Base-by-base conservation (phyloP, 2,888 invertebrate genomes). In the Cheilosia vernalis region DNA sequence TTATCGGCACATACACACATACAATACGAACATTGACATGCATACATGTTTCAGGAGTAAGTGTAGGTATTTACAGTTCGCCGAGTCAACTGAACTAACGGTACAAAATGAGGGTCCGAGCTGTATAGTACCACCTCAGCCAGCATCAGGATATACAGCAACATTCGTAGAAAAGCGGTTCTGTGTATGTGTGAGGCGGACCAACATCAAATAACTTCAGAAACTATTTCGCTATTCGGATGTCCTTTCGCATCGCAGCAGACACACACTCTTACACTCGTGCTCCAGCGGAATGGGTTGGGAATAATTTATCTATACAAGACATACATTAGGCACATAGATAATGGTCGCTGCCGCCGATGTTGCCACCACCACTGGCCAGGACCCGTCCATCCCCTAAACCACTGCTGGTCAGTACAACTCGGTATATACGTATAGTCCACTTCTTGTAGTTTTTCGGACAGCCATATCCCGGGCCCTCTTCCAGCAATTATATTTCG, bases 171-270 rank as follows among this genome's bases (percentile, higher is more conserved):
- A 85, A 85, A 85, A 81, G 81, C 81, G 76, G 70, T 81, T 67
- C 76, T 64, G 13, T 37, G 13, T 37, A 13, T 76, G 74, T 85
- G 81, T 85, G 81, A 76, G 85, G 81, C 81, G 66, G 77, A 85
- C 85, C 85, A 85, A 85, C 85, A 85, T 85, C 85, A 85, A 85
- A 85, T 85, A 85, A 85, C 85, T 85, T 85, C 85, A 85, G 85
- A 85, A 85, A 85, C 85, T 85, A 85, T 85, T 85, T 85, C 85
- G 85, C 85, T 85, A 61, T 81, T 85, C 85, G 76, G 81, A 81
- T 85, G 85, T 85, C 85, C 85, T 85, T 85, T 81, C 76, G 61
- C 76, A 85, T 84, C 66, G 66, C 56, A 79, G 37, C 56, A 72
- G 37, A 76, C 51, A 74, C 51, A 66, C 47, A 67, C 80, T 42